phyloP scores from a whole-genome alignment of 2,888 invertebrate genomes.

The Apodemia mormo region DNA sequence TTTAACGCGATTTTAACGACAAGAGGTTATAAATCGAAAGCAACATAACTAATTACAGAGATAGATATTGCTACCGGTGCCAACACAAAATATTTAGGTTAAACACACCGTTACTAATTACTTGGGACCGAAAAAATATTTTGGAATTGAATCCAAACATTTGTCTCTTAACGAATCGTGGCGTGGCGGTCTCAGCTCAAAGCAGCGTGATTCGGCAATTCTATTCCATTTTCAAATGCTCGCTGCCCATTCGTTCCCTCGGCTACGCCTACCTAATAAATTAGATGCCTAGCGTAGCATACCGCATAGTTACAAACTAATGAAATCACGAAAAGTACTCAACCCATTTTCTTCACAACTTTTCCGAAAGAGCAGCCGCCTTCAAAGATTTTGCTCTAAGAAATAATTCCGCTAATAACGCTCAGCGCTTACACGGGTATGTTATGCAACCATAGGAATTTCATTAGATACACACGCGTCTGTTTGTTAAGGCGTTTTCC shows the following conservation, averaged over 20 bases:
- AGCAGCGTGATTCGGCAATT: conserved; percentile 79
- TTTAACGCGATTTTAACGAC: conserved; percentile 19
- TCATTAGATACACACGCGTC: conserved; percentile 82
- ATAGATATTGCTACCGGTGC: conserved; percentile 64
- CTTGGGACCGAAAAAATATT: conserved; percentile 55
- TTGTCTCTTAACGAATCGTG: conserved; percentile 81
- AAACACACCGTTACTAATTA: conserved; percentile 76
- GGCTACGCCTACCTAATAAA: conserved; percentile 80
- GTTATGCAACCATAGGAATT: conserved; percentile 82
- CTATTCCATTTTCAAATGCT: conserved; percentile 72
- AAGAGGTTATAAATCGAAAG: conserved; percentile 18
- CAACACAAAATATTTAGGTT: conserved; percentile 58
- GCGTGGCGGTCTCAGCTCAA: conserved; percentile 72
- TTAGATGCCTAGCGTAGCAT: conserved; percentile 74
- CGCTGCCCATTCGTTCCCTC: conserved; percentile 78
- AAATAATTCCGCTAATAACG: conserved; percentile 81
- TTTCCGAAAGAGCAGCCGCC: conserved; percentile 80
- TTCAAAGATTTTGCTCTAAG: conserved; percentile 77
- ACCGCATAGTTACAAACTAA: conserved; percentile 80
- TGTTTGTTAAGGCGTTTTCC: conserved; percentile 83
- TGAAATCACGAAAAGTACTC: conserved; percentile 79
- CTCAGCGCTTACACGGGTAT: conserved; percentile 73
- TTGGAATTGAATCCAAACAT: conserved; percentile 79
- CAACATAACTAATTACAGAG: conserved; percentile 64
- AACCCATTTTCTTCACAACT: conserved; percentile 82